Base-by-base conservation (phyloP, 2,113 vertebrate genomes). In the Zosterops pallidus region DNA sequence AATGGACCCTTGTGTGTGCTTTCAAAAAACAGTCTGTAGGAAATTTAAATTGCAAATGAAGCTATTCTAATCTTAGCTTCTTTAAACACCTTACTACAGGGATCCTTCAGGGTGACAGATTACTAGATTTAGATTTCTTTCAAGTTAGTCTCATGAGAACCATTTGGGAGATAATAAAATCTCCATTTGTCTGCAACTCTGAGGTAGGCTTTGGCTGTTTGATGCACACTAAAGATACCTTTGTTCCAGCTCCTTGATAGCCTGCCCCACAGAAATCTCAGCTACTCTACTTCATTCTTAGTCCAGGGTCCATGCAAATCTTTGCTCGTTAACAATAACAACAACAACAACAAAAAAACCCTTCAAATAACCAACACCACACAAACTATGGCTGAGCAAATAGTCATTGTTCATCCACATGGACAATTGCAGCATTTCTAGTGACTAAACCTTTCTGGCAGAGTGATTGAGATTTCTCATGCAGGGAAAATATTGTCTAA, bases 41-140 rank as follows among this genome's bases (percentile, higher is more conserved):
- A 84, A 92, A 92, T 94, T 71, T 87, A 76, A 95, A 95, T 89
- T 96, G 74, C 81, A 92, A 91, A 95, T 95, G 20, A 87, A 85
- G 81, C 50, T 76, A 49, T 65, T 91, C 62, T 87, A 94, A 94
- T 91, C 77, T 95, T 91, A 96, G 68, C 68, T 90, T 17, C 41
- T 92, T 92, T 85, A 95, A 96, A 95, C 84, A 94, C 62, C 81
- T 95, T 97, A 95, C 95, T 96, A 92, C 81, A 69, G 25, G n/a
- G 59, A 89, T 94, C 81, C 77, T 91, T 95, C 89, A 87, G 69
- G 62, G 74, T 76, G 78, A 84, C 82, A 89, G 74, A 89, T 95
- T 65, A 89, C 89, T 92, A 91, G 83, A 91, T 87, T 71, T 79
- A 94, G 74, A 83, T 69, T 94, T 94, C 89, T 96, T 94, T 95